Conservation (phyloP, 2,113 vertebrate genomes). For the Tricholaema leucomelas region DNA sequence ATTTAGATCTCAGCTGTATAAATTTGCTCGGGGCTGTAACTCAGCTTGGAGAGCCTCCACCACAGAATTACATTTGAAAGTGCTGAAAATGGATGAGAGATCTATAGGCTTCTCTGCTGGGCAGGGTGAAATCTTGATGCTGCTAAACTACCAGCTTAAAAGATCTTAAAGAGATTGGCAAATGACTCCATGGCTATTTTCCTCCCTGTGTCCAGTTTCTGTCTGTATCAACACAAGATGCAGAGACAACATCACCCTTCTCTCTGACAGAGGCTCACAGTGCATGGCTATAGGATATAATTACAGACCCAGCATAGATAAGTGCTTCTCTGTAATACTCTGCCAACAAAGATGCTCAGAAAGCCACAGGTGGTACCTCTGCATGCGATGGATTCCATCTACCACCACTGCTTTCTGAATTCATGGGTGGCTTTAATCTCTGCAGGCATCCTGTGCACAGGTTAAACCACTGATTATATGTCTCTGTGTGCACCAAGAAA, state of each 20-base stretch:
- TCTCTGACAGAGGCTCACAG: background rate
- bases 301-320: background rate
- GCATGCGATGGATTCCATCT: rapidly evolving
- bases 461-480: background rate
- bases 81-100: background rate
- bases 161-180: background rate
- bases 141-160: background rate
- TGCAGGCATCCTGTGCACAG: background rate
- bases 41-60: background rate
- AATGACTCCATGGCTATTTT: background rate
- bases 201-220: background rate
- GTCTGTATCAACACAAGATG: background rate
- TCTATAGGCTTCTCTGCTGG: background rate
- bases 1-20: slow-evolving; percentile 64
- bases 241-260: background rate
- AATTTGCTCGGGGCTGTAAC: slow-evolving; percentile 28
- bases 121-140: background rate
- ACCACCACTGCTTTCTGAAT: background rate
- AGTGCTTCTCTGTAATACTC: background rate
- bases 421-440: background rate
- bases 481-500: background rate
- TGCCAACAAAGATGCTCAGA: background rate
- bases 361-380: background rate
- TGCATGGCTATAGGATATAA: background rate
- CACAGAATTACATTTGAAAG: slow-evolving; percentile 18